Conservation (phyloP, 2,113 vertebrate species). For the Desmodus rotundus region DNA sequence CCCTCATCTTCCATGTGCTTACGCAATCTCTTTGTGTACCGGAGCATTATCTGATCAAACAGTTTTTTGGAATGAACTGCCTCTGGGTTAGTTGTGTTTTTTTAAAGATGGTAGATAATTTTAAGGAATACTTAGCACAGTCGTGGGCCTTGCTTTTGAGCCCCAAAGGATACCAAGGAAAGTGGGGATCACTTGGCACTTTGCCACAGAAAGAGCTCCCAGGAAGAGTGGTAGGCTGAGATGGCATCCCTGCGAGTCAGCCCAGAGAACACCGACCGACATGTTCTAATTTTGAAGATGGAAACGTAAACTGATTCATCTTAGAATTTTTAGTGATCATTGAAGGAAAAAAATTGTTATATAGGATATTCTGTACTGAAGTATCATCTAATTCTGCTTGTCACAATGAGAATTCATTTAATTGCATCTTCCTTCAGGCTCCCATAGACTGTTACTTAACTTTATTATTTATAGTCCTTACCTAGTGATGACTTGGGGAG, state of each 20-base stretch:
- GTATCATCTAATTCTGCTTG: neutral
- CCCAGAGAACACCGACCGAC: neutral
- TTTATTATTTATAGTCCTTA: neutral
- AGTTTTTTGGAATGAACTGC: neutral
- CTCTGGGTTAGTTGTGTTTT: neutral
- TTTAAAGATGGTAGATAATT: neutral
- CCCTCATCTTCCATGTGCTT: neutral
- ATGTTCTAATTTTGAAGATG: neutral
- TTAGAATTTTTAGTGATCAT: neutral
- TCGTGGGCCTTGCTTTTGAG: neutral
- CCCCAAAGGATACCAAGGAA: neutral
- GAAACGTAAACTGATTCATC: neutral
- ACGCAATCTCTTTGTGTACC: neutral
- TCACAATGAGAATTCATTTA: neutral
- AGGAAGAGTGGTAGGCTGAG: neutral
- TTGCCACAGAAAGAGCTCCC: neutral
- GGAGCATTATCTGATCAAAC: neutral
- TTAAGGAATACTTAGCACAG: neutral
- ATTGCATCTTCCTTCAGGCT: neutral
- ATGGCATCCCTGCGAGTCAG: neutral
- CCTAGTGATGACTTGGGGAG: neutral
- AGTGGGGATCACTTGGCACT: neutral
- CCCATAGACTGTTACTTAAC: neutral
- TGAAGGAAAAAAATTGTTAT: neutral
- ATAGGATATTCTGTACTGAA: neutral